Conservation (phyloP, 2,888 invertebrate genomes). For the Tetragnatha montana region DNA sequence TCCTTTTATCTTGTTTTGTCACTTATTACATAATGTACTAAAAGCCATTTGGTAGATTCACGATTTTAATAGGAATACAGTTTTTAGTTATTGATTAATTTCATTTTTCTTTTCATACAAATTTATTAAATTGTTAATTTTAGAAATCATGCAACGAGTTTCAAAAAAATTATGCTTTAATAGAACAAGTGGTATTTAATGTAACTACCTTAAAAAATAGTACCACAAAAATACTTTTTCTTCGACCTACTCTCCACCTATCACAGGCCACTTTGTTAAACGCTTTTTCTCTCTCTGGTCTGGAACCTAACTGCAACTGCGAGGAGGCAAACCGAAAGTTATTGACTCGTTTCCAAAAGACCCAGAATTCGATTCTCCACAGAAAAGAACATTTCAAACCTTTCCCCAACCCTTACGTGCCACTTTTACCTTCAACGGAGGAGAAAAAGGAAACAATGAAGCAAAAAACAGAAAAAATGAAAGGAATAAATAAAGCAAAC, state of each 20-base stretch:
- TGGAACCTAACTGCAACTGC: not conserved
- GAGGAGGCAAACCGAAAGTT: not conserved
- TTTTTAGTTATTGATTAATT: no score
- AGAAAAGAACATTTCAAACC: not conserved
- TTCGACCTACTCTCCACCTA: not conserved
- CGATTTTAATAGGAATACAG: no score
- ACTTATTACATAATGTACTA: no score
- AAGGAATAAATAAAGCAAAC: not conserved
- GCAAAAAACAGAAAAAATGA: not conserved
- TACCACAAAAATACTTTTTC: not conserved
- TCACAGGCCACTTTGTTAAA: not conserved
- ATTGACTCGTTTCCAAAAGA: slow-evolving; percentile 4
- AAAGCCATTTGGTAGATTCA: no score
- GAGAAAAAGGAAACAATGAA: not conserved
- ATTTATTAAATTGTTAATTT: no score
- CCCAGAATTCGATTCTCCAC: not conserved
- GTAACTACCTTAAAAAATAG: no score
- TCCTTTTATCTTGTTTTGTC: no score
- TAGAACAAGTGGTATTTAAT: no score
- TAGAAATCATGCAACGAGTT: no score
- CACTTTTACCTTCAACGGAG: not conserved
- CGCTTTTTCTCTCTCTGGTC: not conserved
- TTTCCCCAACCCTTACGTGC: not conserved
- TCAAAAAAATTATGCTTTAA: no score
- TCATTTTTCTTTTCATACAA: no score